These are phyloP conservation scores for Charaxes varanes DNA, from an alignment of 1,140 invertebrate genomes.

Conservation along the genomic window DNA sequence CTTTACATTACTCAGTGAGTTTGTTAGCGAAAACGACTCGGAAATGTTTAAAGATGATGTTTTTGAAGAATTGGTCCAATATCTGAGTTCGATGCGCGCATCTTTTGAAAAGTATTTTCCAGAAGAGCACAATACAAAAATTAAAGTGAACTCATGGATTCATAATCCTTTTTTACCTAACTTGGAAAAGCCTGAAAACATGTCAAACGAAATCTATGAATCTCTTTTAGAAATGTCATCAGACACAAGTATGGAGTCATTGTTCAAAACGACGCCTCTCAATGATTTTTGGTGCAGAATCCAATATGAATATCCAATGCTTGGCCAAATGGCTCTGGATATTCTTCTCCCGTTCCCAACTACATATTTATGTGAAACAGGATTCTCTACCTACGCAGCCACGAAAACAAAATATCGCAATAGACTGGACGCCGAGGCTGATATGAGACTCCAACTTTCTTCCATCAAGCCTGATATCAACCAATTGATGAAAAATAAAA, in stretches of 20 bases:
- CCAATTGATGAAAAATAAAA: background rate
- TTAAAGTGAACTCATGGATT: constrained; percentile 24
- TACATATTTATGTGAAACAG: constrained; percentile 11
- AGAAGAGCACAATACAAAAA: constrained; percentile 19
- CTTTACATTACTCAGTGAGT: constrained; percentile 23
- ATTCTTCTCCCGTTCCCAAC: constrained; percentile 12
- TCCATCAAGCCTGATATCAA: background rate
- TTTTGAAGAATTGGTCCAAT: constrained; percentile 21
- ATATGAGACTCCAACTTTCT: background rate
- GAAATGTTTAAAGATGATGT: constrained; percentile 25
- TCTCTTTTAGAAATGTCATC: constrained; percentile 15
- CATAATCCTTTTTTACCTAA: constrained; percentile 28
- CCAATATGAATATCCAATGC: too few species aligned
- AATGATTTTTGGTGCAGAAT: too few species aligned
- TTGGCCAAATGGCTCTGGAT: constrained; percentile 2
- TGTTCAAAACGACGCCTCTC: too few species aligned
- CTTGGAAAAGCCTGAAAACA: constrained; percentile 26
- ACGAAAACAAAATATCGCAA: background rate
- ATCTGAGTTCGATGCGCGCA: constrained; percentile 20
- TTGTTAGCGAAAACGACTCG: constrained; percentile 22
- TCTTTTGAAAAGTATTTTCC: constrained; percentile 22
- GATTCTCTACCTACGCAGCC: background rate
- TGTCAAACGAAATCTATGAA: constrained; percentile 27
- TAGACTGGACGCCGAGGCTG: background rate
- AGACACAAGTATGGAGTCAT: too few species aligned